Percentiles rank a stretch among this genome's conserved stretches.
phyloP scores from a whole-genome alignment of 2,797 vertebrate species.

The Pachyuromys duprasi region DNA sequence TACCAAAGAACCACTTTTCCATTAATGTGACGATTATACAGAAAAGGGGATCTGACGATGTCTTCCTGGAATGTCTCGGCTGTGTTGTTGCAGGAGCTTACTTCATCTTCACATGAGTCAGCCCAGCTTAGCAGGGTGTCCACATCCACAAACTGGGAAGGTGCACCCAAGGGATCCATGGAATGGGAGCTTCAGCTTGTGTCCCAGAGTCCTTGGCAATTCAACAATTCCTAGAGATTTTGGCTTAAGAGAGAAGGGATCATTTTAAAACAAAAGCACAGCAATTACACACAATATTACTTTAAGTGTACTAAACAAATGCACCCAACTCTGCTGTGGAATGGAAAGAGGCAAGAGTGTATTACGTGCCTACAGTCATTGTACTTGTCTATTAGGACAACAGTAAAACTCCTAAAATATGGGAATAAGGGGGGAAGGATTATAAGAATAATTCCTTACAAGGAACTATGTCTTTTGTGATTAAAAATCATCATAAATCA shows the following conservation, averaged over 20 bases:
- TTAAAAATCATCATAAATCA: conserved; percentile 59
- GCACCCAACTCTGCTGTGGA: conserved; percentile 22
- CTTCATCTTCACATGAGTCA: conserved; percentile 84
- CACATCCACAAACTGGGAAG: conserved; percentile 95
- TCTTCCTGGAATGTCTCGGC: conserved; percentile 81
- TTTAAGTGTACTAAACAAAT: not conserved
- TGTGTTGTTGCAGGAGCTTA: conserved; percentile 76
- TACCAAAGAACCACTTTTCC: conserved; percentile 96
- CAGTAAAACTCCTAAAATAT: not conserved
- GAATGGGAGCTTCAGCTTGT: conserved; percentile 69
- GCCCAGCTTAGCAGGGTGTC: conserved; percentile 93
- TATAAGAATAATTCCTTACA: conserved; percentile 49
- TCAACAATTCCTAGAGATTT: conserved; percentile 79
- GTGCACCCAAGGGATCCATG: conserved; percentile 99
- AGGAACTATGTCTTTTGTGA: conserved; percentile 14
- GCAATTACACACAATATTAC: not conserved
- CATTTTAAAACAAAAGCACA: conserved; percentile 51
- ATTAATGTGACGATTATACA: conserved; percentile 93
- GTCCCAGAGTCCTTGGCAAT: conserved; percentile 72
- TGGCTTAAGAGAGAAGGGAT: conserved; percentile 59
- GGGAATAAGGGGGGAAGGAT: conserved; percentile 9
- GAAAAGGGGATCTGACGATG: conserved; percentile 93
- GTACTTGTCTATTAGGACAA: conserved; percentile 20
- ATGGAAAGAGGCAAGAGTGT: not conserved
- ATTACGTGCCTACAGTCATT: not conserved